Percentiles rank a stretch among this genome's conserved stretches.
Conservation (phyloP, 2,797 vertebrate species). For the Microctenopoma steveboyesi region DNA sequence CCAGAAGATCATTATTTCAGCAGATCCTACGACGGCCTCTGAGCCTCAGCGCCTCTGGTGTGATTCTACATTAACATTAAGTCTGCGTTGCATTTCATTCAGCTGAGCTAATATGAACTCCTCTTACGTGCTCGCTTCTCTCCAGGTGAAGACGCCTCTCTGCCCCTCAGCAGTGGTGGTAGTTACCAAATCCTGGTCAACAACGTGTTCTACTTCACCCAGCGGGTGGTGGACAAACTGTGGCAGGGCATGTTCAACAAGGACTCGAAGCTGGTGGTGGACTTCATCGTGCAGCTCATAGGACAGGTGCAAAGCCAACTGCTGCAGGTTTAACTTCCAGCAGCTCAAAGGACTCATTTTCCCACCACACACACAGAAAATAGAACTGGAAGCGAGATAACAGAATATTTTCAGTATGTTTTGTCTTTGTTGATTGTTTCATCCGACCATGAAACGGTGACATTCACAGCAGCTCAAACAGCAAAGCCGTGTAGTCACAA, state of each 20-base stretch:
- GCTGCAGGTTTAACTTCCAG: too few species aligned
- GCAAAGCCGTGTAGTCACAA: background rate
- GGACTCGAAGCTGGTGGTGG: constrained; percentile 98
- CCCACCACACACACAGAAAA: too few species aligned
- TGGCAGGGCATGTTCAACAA: constrained; percentile 99
- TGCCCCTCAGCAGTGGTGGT: constrained; percentile 94
- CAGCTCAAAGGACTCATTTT: too few species aligned
- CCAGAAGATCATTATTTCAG: too few species aligned
- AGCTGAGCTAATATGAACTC: too few species aligned
- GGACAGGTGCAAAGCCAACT: constrained; percentile 87
- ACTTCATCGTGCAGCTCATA: constrained; percentile 97
- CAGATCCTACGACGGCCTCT: too few species aligned
- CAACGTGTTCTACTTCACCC: constrained; percentile 98
- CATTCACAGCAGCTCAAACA: constrained; percentile 17
- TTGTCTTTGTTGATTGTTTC: too few species aligned
- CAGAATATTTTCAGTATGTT: too few species aligned
- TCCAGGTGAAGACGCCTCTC: constrained; percentile 95
- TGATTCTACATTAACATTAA: background rate
- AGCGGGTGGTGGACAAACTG: constrained; percentile 98
- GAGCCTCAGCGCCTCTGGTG: background rate
- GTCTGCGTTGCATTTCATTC: background rate
- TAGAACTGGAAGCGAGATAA: too few species aligned
- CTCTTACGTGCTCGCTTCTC: background rate
- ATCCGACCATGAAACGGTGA: background rate
- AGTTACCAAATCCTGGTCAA: constrained; percentile 97